Evolutionary conservation across 2,797 vertebrate species (phyloP), one percentile per base, ranked within the genome.

Genomic region (Thripadectes ignobilis): DNA sequence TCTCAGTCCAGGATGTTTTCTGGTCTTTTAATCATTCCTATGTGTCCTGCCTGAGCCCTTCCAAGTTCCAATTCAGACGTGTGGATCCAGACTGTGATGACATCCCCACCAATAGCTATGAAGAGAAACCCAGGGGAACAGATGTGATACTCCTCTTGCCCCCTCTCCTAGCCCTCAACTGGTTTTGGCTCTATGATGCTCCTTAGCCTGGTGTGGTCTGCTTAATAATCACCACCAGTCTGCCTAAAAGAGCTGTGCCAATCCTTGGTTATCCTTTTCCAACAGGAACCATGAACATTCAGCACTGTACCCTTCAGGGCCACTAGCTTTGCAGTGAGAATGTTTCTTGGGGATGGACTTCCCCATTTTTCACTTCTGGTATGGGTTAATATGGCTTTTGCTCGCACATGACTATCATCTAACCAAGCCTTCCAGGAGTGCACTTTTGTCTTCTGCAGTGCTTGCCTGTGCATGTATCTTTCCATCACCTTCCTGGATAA

Each of bases 281-380:
- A 79, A 11, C 0, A 2, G n/a, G 12, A 72, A 59, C 15, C 20
- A 67, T 13, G 24, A 75, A 68, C 20, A 43, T 23, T 63, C 66
- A 86, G 36, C 46, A 52, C 0, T 54, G 39, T 2, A 61, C 2
- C 5, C 4, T 29, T 2, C 1, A 0, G 6, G 22, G n/a, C 9
- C 32, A 74, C 19, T 19, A 63, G 20, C 23, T 63, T 58, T 15
- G 45, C 32, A 78, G 45, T 2, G 21, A 69, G 43, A 41, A 6
- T 14, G 4, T 32, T 84, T 30, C 19, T 9, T 17, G 7, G 3
- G 23, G 49, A 78, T 3, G 9, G 10, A 27, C 11, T 43, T 38
- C 23, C 45, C 32, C 0, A 2, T 38, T 51, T 46, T 48, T 39
- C 32, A 65, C 20, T 67, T 43, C 61, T 74, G 8, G 14, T 55